These are phyloP conservation scores for Cephonodes hylas DNA, from an alignment of 2,888 invertebrate genomes.

Conservation along the genomic window DNA sequence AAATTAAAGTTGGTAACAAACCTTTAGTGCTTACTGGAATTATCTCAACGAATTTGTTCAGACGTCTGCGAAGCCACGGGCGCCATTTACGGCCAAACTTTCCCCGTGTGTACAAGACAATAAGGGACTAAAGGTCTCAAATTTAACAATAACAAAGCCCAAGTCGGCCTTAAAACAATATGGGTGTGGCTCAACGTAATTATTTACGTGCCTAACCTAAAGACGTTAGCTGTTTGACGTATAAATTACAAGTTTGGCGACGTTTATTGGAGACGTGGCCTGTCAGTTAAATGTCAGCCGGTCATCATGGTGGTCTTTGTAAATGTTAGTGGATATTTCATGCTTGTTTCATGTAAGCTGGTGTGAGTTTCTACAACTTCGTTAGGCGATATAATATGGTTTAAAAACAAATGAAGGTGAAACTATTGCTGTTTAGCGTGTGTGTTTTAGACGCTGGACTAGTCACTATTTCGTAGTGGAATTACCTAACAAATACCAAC, in stretches of 20 bases:
- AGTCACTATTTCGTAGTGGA: too few species aligned
- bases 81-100: constrained; percentile 60
- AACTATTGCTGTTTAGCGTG: too few species aligned
- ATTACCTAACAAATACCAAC: too few species aligned
- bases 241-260: not conserved
- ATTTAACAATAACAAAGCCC: constrained; percentile 43
- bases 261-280: not conserved
- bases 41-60: constrained; percentile 29
- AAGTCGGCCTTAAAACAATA: constrained; percentile 44
- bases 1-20: too few species aligned
- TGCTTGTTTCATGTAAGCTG: too few species aligned
- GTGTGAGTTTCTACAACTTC: too few species aligned
- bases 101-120: constrained; percentile 50
- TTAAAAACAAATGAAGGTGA: too few species aligned
- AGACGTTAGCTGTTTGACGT: not conserved
- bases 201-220: constrained; percentile 48
- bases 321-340: not conserved
- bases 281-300: not conserved
- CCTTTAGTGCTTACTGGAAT: constrained; percentile 12
- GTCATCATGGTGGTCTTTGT: not conserved
- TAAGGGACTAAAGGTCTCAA: constrained; percentile 46
- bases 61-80: constrained; percentile 41
- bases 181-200: constrained; percentile 46
- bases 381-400: too few species aligned
- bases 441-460: too few species aligned